These are phyloP conservation scores for Sorex araneus DNA, from an alignment of 2,113 vertebrate genomes.

Conservation along the genomic window DNA sequence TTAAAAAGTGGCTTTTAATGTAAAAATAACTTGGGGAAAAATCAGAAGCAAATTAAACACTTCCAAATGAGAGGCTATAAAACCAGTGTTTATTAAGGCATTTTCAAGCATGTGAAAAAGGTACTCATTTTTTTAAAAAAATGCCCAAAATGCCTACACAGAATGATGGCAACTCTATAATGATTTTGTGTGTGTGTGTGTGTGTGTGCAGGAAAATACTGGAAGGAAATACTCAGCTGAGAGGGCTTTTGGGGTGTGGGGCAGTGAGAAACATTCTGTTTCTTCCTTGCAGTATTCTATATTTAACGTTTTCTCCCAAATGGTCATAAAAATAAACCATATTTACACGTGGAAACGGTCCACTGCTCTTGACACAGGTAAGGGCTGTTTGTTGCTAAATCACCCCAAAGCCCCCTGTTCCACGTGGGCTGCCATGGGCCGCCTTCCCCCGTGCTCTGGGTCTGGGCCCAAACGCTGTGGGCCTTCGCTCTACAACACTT, in stretches of 20 bases:
- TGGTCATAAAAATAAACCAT: not conserved
- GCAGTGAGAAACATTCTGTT: too few relatives aligned
- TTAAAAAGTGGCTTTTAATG: constrained; percentile 26
- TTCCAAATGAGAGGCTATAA: not conserved
- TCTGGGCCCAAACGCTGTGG: fast-evolving
- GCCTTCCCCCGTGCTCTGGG: too few relatives aligned
- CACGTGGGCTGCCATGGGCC: not conserved
- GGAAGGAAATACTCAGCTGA: constrained; percentile 4
- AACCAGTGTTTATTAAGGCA: not conserved
- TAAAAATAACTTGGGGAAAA: not conserved
- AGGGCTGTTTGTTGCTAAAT: too few relatives aligned
- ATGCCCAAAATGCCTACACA: not conserved
- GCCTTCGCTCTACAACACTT: not conserved
- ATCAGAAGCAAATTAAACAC: not conserved
- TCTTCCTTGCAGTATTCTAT: not conserved
- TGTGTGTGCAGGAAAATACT: fast-evolving
- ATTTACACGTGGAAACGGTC: not conserved
- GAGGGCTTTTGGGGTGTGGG: not conserved
- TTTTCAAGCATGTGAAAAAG: constrained; percentile 50
- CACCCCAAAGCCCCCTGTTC: not conserved
- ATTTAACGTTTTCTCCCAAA: not conserved
- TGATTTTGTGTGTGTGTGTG: not conserved
- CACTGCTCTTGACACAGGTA: not conserved
- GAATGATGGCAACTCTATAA: not conserved
- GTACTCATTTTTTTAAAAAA: constrained; percentile 28